These are phyloP conservation scores for Otis tarda DNA, from an alignment of 2,113 vertebrate species.

Conservation along the genomic window DNA sequence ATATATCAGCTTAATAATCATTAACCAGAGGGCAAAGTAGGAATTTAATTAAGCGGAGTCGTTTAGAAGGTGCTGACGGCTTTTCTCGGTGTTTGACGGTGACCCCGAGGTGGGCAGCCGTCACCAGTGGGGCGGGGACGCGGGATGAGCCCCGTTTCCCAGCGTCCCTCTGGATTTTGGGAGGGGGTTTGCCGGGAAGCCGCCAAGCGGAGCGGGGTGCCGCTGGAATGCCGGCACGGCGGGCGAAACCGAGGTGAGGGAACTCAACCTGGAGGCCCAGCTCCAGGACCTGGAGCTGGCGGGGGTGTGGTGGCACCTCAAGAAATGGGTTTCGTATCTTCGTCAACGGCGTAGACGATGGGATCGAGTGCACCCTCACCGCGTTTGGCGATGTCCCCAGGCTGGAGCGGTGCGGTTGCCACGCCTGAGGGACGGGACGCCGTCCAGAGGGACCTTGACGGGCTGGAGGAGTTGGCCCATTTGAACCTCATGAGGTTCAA, in stretches of 20 bases:
- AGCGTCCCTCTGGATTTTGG: neutral
- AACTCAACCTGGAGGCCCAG: neutral
- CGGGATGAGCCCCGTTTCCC: neutral
- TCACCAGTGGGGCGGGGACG: fast-evolving
- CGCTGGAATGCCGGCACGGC: too few species aligned
- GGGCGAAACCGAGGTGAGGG: neutral
- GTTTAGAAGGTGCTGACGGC: neutral
- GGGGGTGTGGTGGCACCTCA: neutral
- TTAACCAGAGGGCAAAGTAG: neutral
- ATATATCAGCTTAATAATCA: too few species aligned
- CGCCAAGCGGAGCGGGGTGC: fast-evolving
- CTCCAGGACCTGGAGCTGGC: neutral
- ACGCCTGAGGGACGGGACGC: neutral
- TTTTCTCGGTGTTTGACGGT: neutral
- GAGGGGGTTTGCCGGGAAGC: too few species aligned
- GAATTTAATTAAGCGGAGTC: neutral
- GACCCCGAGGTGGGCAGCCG: neutral
- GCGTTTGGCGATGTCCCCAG: too few species aligned
- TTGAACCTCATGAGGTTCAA: neutral
- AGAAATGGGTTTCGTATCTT: fast-evolving
- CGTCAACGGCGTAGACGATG: fast-evolving
- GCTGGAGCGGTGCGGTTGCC: fast-evolving
- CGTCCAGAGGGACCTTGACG: neutral
- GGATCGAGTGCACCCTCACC: too few species aligned
- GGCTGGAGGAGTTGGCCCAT: neutral